Conservation (phyloP, 2,113 vertebrate species). For the Capreolus pygargus region DNA sequence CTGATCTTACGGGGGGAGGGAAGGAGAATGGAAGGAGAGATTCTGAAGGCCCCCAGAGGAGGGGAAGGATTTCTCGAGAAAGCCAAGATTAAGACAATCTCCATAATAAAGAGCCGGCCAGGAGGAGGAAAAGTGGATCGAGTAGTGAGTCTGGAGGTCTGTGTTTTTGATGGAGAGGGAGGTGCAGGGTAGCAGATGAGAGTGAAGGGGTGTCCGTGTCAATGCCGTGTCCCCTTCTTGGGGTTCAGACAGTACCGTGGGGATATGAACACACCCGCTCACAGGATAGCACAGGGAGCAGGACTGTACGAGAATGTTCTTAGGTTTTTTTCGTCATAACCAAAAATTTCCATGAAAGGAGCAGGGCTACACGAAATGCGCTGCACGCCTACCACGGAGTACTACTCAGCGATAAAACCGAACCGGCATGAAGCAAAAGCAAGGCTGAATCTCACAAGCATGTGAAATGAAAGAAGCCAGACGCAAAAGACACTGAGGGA, state of each 20-base stretch:
- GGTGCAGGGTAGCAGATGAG: background rate
- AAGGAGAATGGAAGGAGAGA: background rate
- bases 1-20: background rate
- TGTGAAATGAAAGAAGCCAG: background rate
- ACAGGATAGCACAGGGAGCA: background rate
- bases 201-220: accelerated
- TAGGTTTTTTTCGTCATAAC: accelerated
- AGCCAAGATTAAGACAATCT: background rate
- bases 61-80: background rate
- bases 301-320: accelerated
- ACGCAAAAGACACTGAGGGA: no score
- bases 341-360: background rate
- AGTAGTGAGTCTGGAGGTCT: background rate
- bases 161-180: background rate
- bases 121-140: background rate
- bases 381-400: accelerated
- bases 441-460: background rate
- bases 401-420: background rate
- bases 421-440: accelerated
- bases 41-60: background rate
- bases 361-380: accelerated
- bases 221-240: background rate
- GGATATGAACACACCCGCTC: accelerated
- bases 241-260: accelerated
- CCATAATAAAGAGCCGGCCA: background rate